phyloP scores from a whole-genome alignment of 2,113 vertebrate genomes.

The Sinocyclocheilus anshuiensis region DNA sequence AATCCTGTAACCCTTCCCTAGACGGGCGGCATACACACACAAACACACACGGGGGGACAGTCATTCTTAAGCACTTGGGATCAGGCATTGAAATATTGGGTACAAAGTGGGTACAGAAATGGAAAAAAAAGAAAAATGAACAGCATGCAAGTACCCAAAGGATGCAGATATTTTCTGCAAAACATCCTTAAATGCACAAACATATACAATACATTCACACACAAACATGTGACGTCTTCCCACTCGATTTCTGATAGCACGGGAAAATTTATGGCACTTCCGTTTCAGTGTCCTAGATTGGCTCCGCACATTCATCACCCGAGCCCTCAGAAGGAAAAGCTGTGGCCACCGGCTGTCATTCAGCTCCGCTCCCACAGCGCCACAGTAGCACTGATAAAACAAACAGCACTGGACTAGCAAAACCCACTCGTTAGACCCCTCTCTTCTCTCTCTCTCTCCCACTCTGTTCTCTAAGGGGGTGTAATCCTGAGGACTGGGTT shows the following conservation, averaged over 20 bases:
- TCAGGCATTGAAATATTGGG: conserved; percentile 4
- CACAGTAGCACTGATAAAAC: conserved; percentile 74
- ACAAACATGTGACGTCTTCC: conserved; percentile 63
- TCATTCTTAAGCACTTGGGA: conserved; percentile 18
- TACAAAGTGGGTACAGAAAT: conserved; percentile 7
- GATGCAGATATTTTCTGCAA: not conserved
- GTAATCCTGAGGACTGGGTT: conserved; percentile 68
- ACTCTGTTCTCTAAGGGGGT: conserved; percentile 49
- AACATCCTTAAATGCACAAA: conserved; percentile 25
- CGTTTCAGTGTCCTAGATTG: conserved; percentile 79
- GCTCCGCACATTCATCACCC: conserved; percentile 78
- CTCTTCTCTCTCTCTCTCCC: conserved; percentile 37
- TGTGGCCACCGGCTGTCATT: conserved; percentile 74
- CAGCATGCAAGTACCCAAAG: not conserved
- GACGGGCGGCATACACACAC: conserved; percentile 48
- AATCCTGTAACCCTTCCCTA: conserved; percentile 78
- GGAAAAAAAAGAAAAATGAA: not conserved
- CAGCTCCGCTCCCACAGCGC: conserved; percentile 68
- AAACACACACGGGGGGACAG: conserved; percentile 2
- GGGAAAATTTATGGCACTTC: conserved; percentile 84
- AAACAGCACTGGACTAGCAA: conserved; percentile 71
- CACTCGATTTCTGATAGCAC: conserved; percentile 60
- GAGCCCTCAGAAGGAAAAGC: conserved; percentile 68
- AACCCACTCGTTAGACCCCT: conserved; percentile 64
- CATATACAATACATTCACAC: conserved; percentile 63